These are phyloP conservation scores for Carduelis carduelis DNA, from an alignment of 2,797 vertebrate genomes.

Conservation along the genomic window DNA sequence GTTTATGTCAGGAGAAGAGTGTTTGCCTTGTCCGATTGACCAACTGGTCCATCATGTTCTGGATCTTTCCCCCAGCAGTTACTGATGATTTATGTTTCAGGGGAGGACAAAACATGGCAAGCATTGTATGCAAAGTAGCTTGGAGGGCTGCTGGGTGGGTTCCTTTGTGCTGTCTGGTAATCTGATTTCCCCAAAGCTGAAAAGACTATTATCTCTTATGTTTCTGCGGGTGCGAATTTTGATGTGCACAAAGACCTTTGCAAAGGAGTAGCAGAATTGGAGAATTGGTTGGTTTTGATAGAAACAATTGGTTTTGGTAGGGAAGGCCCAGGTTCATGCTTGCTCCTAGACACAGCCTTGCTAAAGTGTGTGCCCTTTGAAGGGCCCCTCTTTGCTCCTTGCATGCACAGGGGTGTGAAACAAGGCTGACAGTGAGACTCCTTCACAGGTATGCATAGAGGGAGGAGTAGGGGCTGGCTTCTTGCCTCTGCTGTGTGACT, in stretches of 20 bases:
- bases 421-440: neutral
- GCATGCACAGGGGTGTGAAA: rapidly evolving
- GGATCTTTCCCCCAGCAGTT: neutral
- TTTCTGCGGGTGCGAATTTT: neutral
- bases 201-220: neutral
- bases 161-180: neutral
- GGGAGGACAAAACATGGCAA: neutral
- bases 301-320: neutral
- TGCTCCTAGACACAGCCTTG: neutral
- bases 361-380: neutral
- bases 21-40: neutral
- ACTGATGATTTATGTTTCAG: neutral
- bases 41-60: neutral
- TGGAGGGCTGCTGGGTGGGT: neutral
- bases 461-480: neutral
- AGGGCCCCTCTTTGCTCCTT: neutral
- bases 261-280: neutral
- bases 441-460: neutral
- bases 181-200: neutral
- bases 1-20: neutral
- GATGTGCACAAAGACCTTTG: neutral
- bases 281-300: neutral
- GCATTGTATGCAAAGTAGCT: neutral
- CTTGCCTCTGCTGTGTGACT: neutral
- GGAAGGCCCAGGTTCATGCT: neutral